A percentile compares a stretch with the other conserved stretches of the same genome.
Evolutionary conservation across 2,797 vertebrate species (phyloP).

Genomic region (Octomys mimax): DNA sequence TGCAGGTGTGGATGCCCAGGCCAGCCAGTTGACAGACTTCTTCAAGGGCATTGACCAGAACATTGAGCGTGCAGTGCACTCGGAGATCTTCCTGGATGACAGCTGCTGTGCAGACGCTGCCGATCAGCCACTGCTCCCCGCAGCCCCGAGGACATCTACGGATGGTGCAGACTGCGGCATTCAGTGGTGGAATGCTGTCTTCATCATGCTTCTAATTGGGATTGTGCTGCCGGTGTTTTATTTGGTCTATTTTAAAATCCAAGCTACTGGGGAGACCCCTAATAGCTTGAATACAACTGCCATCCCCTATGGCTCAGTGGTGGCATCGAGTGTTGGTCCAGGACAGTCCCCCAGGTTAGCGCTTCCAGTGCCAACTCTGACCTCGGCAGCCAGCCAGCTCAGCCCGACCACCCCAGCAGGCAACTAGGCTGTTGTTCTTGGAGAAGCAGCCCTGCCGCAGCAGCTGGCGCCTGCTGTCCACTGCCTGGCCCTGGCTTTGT

Average conservation of each 20-base stretch:
- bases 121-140: not conserved
- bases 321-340: not conserved
- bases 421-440: not conserved
- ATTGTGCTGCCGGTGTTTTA: conserved; percentile 96
- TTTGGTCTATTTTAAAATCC: conserved; percentile 96
- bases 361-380: not conserved
- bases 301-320: conserved; percentile 63
- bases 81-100: conserved; percentile 80
- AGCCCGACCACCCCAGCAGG: not conserved
- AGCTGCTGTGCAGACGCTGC: conserved; percentile 69
- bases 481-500: not conserved
- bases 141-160: not conserved
- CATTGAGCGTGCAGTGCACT: conserved; percentile 92
- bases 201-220: conserved; percentile 96
- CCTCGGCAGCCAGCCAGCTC: not conserved
- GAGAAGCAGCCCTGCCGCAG: not conserved
- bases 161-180: conserved; percentile 95
- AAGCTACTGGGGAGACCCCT: conserved; percentile 81
- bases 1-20: not conserved
- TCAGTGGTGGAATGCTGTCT: conserved; percentile 97
- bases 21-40: conserved; percentile 90
- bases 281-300: conserved; percentile 77
- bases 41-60: conserved; percentile 94
- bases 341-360: not conserved
- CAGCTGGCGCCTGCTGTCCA: not conserved